Percentiles rank a stretch among this genome's conserved stretches.
phyloP scores from a whole-genome alignment of 2,113 vertebrate genomes.

The Phrynocephalus versicolor region DNA sequence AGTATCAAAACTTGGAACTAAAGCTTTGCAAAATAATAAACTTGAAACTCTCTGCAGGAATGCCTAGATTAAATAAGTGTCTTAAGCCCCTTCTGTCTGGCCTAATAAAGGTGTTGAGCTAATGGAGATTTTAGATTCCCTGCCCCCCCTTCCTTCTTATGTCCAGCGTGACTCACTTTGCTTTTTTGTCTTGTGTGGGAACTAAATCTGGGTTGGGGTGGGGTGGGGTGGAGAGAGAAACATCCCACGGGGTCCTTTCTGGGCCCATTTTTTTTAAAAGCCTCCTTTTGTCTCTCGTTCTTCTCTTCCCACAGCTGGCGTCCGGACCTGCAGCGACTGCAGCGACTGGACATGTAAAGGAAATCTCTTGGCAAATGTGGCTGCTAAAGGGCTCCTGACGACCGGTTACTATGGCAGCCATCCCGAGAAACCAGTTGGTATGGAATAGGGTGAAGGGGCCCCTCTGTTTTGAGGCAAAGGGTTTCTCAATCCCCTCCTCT shows the following conservation, averaged over 20 bases:
- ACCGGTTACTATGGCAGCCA: conserved; percentile 82
- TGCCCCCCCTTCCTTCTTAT: background rate
- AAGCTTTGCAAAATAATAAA: too few relatives aligned
- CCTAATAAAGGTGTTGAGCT: too few relatives aligned
- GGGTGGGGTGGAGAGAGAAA: too few relatives aligned
- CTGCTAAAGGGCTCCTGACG: conserved; percentile 68
- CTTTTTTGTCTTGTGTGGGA: background rate
- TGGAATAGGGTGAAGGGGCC: background rate
- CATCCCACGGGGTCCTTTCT: too few relatives aligned
- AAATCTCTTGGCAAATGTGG: conserved; percentile 50
- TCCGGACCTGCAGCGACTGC: conserved; percentile 63
- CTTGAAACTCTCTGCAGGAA: too few relatives aligned
- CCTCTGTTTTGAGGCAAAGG: background rate
- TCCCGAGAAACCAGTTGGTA: conserved; percentile 77
- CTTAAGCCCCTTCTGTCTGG: too few relatives aligned
- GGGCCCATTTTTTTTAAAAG: background rate
- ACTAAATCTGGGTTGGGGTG: too few relatives aligned
- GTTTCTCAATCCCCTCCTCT: background rate
- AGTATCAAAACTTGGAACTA: too few relatives aligned
- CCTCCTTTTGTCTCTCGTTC: background rate
- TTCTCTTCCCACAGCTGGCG: conserved; percentile 38
- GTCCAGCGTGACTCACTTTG: background rate
- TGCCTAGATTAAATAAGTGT: too few relatives aligned
- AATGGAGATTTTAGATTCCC: too few relatives aligned
- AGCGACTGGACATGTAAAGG: conserved; percentile 54